Percentiles rank a stretch among this genome's conserved stretches.
phyloP scores from a whole-genome alignment of 2,888 invertebrate species.

The Metalampra italica region DNA sequence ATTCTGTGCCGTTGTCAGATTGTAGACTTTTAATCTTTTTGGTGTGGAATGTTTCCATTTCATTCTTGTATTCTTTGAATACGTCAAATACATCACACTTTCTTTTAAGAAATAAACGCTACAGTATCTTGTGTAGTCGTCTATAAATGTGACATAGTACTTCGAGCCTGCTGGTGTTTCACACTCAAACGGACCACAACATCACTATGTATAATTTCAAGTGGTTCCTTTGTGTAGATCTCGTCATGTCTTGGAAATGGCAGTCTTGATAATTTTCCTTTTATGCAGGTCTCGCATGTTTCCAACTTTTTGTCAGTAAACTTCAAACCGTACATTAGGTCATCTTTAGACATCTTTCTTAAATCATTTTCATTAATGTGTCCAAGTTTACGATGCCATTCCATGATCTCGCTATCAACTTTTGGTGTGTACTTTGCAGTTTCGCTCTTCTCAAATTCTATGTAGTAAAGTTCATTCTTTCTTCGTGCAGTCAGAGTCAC shows the following conservation, averaged over 20 bases:
- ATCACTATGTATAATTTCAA: not conserved
- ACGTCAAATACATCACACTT: slow-evolving; percentile 7
- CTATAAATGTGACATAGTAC: slow-evolving; percentile 14
- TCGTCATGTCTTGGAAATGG: slow-evolving; percentile 1
- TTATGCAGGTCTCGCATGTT: slow-evolving; percentile 6
- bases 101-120: slow-evolving; percentile 10
- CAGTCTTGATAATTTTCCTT: slow-evolving; percentile 6
- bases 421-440: not conserved
- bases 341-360: slow-evolving; percentile 4
- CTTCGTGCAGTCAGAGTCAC: slow-evolving; percentile 1
- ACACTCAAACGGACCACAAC: not conserved
- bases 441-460: not conserved
- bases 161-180: not conserved
- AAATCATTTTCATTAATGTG: slow-evolving; percentile 7
- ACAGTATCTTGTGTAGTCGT: slow-evolving; percentile 11
- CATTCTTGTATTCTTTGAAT: slow-evolving; percentile 9
- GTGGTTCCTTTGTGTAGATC: not conserved
- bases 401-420: not conserved
- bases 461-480: slow-evolving; percentile 6
- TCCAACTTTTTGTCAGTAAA: not conserved
- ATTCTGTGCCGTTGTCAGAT: slow-evolving; percentile 5
- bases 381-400: slow-evolving; percentile 6
- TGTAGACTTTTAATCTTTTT: slow-evolving; percentile 6
- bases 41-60: slow-evolving; percentile 1
- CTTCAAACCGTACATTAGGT: slow-evolving; percentile 3